Conservation (phyloP, 2,113 vertebrate genomes). For the Hipposideros armiger region DNA sequence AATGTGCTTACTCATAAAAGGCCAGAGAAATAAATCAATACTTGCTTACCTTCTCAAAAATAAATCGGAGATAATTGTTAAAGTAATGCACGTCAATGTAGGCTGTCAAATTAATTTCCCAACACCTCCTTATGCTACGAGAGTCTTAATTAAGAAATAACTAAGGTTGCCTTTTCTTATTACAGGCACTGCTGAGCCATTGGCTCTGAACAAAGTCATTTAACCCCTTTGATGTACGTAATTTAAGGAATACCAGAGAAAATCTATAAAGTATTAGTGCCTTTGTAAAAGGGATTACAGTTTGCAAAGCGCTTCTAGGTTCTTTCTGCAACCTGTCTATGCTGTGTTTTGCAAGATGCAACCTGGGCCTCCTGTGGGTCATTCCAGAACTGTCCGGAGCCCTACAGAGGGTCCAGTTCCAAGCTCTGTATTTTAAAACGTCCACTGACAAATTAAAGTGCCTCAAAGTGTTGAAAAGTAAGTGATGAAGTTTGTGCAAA, state of each 20-base stretch:
- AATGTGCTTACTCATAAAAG: constrained; percentile 60
- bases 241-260: background rate
- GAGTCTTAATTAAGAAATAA: constrained; percentile 73
- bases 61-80: constrained; percentile 74
- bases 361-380: background rate
- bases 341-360: background rate
- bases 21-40: constrained; percentile 59
- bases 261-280: background rate
- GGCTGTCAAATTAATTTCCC: constrained; percentile 78
- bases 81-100: constrained; percentile 75
- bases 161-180: constrained; percentile 61
- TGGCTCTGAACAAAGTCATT: constrained; percentile 45
- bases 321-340: background rate
- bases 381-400: background rate
- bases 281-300: background rate
- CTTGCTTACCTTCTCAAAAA: constrained; percentile 56
- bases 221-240: constrained; percentile 45
- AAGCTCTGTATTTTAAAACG: background rate
- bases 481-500: background rate
- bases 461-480: background rate
- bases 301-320: background rate
- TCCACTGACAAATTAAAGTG: background rate
- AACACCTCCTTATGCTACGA: constrained; percentile 57
- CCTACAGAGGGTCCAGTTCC: background rate
- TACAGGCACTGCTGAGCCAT: constrained; percentile 7